Base-by-base conservation (phyloP, 2,113 vertebrate genomes). In the Colossoma macropomum region DNA sequence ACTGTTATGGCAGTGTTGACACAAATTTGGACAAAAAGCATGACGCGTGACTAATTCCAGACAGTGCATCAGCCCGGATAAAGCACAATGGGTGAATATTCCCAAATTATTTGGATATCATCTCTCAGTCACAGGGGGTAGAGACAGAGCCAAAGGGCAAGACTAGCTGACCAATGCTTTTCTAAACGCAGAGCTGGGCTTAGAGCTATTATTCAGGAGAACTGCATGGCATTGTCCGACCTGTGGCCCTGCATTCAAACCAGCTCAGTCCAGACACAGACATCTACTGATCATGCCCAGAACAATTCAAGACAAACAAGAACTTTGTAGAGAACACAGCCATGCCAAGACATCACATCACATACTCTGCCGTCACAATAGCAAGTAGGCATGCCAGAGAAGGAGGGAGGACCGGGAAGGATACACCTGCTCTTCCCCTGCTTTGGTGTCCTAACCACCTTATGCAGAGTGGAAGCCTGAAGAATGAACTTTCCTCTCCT, bases 191-290 rank as follows among this genome's bases (percentile, higher is more conserved):
- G 4, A 38, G 73, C 30, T 77, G 10, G 12, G 45, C n/a, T 77
- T 72, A 63, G 23, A 28, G 10, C 74, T 76, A 91, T 89, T 91
- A 88, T 92, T 88, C 41, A 41, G 62, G 65, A 84, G 80, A 66
- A 89, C 86, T 86, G 88, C 68, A 66, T 79, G 59, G 74, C 69
- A 81, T 72, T 34, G 78, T 65, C 83, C 85, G 89, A 41, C 28
- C 28, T 27, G 7, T 34, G 11, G 81, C 84, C 80, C 80, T 34
- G 80, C 87, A 92, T 91, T 74, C 30, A 34, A 30, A 69, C 2
- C 87, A 89, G 88, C 30, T 71, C 15, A 21, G 60, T 73, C 82
- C 85, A 86, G 86, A 41, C 72, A 56, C 78, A 23, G 70, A 21
- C 23, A 54, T 80, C 41, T 32, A 83, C 17, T 52, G n/a, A 28